These are phyloP conservation scores for Lepus timidus DNA, from an alignment of 2,113 vertebrate genomes.

Conservation along the genomic window DNA sequence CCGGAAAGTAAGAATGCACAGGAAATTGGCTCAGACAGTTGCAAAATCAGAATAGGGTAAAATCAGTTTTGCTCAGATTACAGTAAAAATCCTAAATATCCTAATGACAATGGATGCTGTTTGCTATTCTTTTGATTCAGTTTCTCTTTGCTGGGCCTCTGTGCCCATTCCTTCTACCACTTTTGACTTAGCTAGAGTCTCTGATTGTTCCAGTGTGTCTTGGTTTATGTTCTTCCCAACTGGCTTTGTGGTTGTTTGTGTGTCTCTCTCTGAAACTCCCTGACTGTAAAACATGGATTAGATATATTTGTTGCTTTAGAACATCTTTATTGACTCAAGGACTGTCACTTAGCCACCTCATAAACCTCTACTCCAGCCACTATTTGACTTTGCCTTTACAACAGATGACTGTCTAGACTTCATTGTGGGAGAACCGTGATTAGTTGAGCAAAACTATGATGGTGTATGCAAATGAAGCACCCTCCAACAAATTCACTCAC, in stretches of 20 bases:
- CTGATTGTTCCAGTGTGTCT: neutral
- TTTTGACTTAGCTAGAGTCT: neutral
- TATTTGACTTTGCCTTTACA: neutral
- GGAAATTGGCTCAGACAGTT: neutral
- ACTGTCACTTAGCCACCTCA: neutral
- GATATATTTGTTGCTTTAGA: neutral
- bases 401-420: neutral
- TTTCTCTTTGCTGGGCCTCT: neutral
- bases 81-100: neutral
- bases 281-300: neutral
- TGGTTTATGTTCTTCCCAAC: neutral
- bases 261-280: neutral
- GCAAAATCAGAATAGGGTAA: neutral
- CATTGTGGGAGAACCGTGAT: neutral
- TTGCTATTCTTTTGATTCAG: neutral
- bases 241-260: neutral
- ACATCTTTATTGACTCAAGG: neutral
- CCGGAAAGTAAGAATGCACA: neutral
- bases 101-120: neutral
- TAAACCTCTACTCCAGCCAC: neutral
- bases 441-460: neutral
- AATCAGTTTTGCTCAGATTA: neutral
- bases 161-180: neutral
- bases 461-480: neutral
- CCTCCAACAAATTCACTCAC: neutral